Evolutionary conservation across 30 jellyfish, hydroid and myxozoan species (phyloP), one percentile per base, ranked within the genome.

Genomic region (Aurelia sp.): DNA sequence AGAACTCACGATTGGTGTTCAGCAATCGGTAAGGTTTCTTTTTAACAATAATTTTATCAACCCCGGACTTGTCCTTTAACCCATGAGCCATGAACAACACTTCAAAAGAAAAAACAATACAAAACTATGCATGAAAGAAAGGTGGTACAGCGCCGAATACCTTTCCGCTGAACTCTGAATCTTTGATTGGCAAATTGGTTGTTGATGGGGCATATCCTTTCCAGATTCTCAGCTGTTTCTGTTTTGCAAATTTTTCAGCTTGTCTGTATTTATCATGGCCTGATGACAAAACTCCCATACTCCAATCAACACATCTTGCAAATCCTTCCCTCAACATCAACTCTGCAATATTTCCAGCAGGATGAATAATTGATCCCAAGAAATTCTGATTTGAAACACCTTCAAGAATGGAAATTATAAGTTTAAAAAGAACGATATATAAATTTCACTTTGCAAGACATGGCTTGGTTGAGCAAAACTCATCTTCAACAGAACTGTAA

Each of bases 271-370:
- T 91, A 13, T 91, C 96, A 73, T 91, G 97, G 15, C 96, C 97
- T 30, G 84, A 47, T 68, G 96, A 18, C 83, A 91, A 59, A 0
- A 86, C 92, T 27, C 97, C 97, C 97, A 91, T 92, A 33, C 96
- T 86, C 98, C 98, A 92, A 37, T 92, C 98, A 73, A 86, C 98
- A 74, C 98, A 86, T 40, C 90, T 76, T 37, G 98, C 96, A 92
- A 86, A 92, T 48, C 98, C 96, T 74, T 86, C 96, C 64, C 77
- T 86, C 75, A 92, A 66, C 84, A 92, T 90, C 79, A 92, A 55
- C 62, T 92, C 98, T 13, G 98, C 94, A 40, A 92, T 92, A 61
- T 86, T 92, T 55, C 98, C 98, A 47, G 98, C 98, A 3, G 98
- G 98, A 62, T 92, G 98, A 21, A 92, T 68, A 63, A 92, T 71